A percentile compares a stretch with the other conserved stretches of the same genome.
phyloP scores from a whole-genome alignment of 1,140 invertebrate genomes.

The Chionoecetes opilio region DNA sequence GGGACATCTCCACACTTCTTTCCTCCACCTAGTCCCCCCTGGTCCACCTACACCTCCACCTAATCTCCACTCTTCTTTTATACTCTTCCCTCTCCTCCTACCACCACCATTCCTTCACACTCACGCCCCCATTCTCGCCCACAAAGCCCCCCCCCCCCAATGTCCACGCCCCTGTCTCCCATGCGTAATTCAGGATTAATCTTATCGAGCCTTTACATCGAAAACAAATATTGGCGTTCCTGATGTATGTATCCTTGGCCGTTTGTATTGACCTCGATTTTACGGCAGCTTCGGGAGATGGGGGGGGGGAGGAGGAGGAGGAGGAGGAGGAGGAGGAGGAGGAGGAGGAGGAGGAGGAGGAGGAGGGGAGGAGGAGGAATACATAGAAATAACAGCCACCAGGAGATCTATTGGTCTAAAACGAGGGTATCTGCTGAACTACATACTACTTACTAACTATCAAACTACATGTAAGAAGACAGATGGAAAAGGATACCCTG shows the following conservation, averaged over 20 bases:
- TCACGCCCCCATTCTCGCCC: neutral
- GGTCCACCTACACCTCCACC: neutral
- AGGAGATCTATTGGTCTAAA: too few species aligned
- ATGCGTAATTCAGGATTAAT: neutral
- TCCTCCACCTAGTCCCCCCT: neutral
- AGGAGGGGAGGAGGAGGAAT: too few species aligned
- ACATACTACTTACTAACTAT: too few species aligned
- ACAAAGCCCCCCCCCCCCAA: neutral
- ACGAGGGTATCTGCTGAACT: too few species aligned
- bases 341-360: constrained; percentile 22
- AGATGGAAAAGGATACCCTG: too few species aligned
- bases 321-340: constrained; percentile 23
- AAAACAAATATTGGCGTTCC: constrained; percentile 11
- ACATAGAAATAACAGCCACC: too few species aligned
- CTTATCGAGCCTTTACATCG: constrained; percentile 28
- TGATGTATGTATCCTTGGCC: neutral
- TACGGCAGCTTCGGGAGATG: neutral
- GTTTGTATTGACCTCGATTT: neutral
- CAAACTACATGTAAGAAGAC: too few species aligned
- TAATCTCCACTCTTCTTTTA: neutral
- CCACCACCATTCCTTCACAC: neutral
- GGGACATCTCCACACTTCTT: neutral
- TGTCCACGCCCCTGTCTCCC: too few species aligned
- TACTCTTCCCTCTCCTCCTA: neutral
- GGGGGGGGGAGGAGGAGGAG: neutral